These are phyloP conservation scores for Yoshiicerus persimilis DNA, from an alignment of 1,140 invertebrate genomes.

Conservation along the genomic window DNA sequence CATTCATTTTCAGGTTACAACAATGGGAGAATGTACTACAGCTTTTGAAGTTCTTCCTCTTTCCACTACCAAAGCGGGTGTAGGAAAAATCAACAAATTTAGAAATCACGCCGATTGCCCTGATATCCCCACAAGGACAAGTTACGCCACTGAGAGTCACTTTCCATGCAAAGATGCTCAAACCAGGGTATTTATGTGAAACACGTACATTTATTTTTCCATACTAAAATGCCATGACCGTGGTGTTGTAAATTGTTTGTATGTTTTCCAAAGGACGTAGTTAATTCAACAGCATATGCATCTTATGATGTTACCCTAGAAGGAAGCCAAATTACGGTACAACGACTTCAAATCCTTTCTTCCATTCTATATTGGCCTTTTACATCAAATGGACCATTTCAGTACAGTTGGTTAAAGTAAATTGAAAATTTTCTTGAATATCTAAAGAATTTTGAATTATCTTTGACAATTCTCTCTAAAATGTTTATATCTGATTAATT, in stretches of 20 bases:
- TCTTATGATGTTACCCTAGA: slow-evolving; percentile 35
- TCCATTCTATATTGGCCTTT: slow-evolving; percentile 48
- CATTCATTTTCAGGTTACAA: slow-evolving; percentile 22
- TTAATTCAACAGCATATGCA: slow-evolving; percentile 44
- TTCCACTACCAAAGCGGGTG: slow-evolving; percentile 11
- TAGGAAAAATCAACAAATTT: slow-evolving; percentile 37
- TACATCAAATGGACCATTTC: slow-evolving; percentile 33
- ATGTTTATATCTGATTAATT: not conserved
- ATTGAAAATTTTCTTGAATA: not conserved
- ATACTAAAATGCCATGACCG: too few species aligned
- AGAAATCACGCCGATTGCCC: slow-evolving; percentile 48
- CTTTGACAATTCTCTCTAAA: not conserved
- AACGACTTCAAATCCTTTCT: slow-evolving; percentile 32
- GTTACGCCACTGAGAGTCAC: slow-evolving; percentile 2
- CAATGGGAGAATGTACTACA: slow-evolving; percentile 46
- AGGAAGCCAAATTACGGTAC: not conserved
- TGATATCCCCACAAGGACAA: slow-evolving; percentile 33
- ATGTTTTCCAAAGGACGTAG: slow-evolving; percentile 37
- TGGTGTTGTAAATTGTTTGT: not conserved
- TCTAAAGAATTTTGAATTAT: not conserved
- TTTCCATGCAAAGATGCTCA: slow-evolving; percentile 34
- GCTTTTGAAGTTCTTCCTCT: slow-evolving; percentile 42
- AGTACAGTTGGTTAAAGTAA: slow-evolving; percentile 47
- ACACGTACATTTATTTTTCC: too few species aligned
- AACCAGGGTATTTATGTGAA: slow-evolving; percentile 33